Evolutionary conservation across 2,113 vertebrate genomes (phyloP), one percentile per base, ranked within the genome.

Genomic region (Aythya baeri): DNA sequence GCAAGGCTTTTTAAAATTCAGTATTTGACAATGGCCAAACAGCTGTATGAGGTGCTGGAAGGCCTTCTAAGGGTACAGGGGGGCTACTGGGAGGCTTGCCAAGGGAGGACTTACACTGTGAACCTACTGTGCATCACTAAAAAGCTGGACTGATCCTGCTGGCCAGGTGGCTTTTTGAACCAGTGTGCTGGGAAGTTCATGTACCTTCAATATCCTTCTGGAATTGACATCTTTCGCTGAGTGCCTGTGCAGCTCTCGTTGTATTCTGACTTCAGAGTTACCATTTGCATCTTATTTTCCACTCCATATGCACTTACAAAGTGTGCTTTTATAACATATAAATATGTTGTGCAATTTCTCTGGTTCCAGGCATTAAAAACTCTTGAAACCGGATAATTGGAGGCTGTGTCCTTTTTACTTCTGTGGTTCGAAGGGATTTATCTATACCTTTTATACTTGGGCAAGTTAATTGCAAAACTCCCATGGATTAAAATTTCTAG

Each of bases 81-180:
- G 25, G 4, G 8, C 10, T 87, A 32, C 25, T 54, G 32, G 44
- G 52, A 62, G 46, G 46, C 58, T 71, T 34, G 22, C n/a, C 66
- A 12, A 38, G 18, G 22, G 13, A 41, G 9, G 59, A 11, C 50
- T 70, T 70, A 41, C n/a, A 49, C 57, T 71, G 23, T 44, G 50
- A 80, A 44, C 50, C 43, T 70, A 2, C 49, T 74, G 43, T 46
- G 44, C 11, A 55, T 7, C 58, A 13, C 34, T 26, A 23, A 63
- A 44, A n/a, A 50, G 25, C 16, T 1, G 0, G 29, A 41, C 22
- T 0, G 0, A 31, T 66, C 31, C 38, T 77, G 41, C n/a, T 75
- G 74, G 23, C 44, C 6, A 22, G 7, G 9, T n/a, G 29, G 29
- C n/a, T 65, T 16, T 71, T 80, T 59, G 73, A 65, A 79, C 71